These are phyloP conservation scores for Clytia hemisphaerica DNA, from an alignment of 30 jellyfish, hydroid and myxozoan genomes.

Conservation along the genomic window DNA sequence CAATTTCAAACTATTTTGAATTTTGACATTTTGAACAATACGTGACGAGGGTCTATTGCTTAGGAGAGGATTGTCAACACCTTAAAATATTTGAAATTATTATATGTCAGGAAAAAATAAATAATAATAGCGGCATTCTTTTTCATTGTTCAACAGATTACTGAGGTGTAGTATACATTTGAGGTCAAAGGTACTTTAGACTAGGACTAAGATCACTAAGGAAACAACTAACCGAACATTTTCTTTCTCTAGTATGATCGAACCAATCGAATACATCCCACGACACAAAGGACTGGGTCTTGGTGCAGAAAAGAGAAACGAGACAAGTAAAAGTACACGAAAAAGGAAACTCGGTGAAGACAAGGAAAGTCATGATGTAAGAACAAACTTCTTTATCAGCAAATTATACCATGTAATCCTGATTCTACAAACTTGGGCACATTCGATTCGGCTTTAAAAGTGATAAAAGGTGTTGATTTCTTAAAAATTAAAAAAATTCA, in stretches of 20 bases:
- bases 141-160: too few species aligned
- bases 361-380: constrained; percentile 10
- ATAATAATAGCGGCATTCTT: too few species aligned
- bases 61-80: background rate
- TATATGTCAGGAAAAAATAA: too few species aligned
- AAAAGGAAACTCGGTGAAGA: constrained; percentile 79
- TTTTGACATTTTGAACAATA: background rate
- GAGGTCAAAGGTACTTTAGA: too few species aligned
- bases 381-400: background rate
- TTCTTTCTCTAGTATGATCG: constrained; percentile 45
- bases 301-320: constrained; percentile 87
- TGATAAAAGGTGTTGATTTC: background rate
- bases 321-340: constrained; percentile 28
- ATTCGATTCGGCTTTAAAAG: background rate
- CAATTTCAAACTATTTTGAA: background rate
- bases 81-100: background rate
- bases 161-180: too few species aligned
- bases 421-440: background rate
- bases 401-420: background rate
- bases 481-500: background rate
- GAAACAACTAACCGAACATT: background rate
- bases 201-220: background rate
- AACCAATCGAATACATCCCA: constrained; percentile 96
- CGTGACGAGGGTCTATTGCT: background rate
- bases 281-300: constrained; percentile 93